phyloP scores from a whole-genome alignment of 2,888 invertebrate species.

The Amphipyra berbera region DNA sequence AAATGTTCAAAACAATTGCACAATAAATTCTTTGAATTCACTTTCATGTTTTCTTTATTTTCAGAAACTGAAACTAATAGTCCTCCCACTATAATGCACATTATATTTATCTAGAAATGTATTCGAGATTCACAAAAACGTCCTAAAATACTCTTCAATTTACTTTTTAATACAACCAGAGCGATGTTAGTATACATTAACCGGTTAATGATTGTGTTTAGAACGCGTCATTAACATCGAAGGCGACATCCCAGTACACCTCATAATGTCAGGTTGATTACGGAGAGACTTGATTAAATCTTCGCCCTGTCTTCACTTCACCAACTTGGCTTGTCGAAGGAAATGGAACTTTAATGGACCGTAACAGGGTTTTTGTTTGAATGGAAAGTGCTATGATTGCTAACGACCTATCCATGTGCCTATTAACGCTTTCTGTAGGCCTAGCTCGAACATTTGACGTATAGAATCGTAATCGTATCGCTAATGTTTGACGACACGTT shows the following conservation, averaged over 20 bases:
- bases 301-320: conserved; percentile 45
- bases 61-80: background rate
- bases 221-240: conserved; percentile 57
- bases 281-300: conserved; percentile 65
- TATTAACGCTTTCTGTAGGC: too few species aligned
- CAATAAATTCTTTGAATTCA: background rate
- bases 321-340: conserved; percentile 21
- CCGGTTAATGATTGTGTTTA: conserved; percentile 62
- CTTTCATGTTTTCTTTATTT: conserved; percentile 23
- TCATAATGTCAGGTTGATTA: conserved; percentile 69
- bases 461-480: too few species aligned
- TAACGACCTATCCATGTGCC: conserved; percentile 5
- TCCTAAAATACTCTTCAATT: too few species aligned
- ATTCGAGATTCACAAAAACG: too few species aligned
- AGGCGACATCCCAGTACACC: conserved; percentile 58
- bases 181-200: conserved; percentile 34
- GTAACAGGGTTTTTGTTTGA: conserved; percentile 21
- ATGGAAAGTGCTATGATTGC: conserved; percentile 11
- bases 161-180: too few species aligned
- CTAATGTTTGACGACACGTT: too few species aligned
- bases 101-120: too few species aligned
- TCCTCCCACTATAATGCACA: too few species aligned
- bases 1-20: conserved; percentile 13
- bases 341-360: conserved; percentile 27
- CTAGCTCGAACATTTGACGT: too few species aligned